Conservation (phyloP, 2,797 vertebrate species). For the Sebastes hubbsi region DNA sequence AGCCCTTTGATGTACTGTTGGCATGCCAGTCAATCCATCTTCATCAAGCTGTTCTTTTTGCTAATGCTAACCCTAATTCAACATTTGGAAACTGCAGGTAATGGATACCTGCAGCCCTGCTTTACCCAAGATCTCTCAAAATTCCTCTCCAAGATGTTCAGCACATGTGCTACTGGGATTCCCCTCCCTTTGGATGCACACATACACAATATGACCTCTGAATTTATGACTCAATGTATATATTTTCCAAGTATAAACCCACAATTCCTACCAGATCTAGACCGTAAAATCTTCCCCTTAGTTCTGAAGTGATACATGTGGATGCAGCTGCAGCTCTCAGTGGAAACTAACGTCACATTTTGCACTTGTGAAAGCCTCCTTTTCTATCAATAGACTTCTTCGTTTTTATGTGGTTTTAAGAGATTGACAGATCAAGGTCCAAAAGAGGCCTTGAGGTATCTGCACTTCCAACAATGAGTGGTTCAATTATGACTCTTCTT, state of each 20-base stretch:
- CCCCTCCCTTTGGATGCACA: not conserved
- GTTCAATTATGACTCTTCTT: slow-evolving; percentile 40
- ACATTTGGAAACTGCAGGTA: slow-evolving; percentile 6
- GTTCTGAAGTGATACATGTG: slow-evolving; percentile 18
- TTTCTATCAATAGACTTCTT: slow-evolving; percentile 24
- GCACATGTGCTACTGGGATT: slow-evolving; percentile 59
- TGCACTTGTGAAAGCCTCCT: slow-evolving; percentile 29
- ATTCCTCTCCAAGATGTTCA: slow-evolving; percentile 59
- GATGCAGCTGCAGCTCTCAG: slow-evolving; percentile 9
- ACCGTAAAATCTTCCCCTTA: not conserved
- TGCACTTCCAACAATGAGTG: slow-evolving; percentile 33
- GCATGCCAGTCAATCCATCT: not conserved
- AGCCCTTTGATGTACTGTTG: not conserved
- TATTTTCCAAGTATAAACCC: slow-evolving; percentile 31
- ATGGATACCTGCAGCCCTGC: slow-evolving; percentile 28
- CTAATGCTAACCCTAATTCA: not conserved
- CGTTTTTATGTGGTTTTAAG: slow-evolving; percentile 32
- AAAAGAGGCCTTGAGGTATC: slow-evolving; percentile 39
- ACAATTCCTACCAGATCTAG: slow-evolving; percentile 42
- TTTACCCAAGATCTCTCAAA: slow-evolving; percentile 34
- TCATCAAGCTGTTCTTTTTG: not conserved
- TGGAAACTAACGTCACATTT: slow-evolving; percentile 22
- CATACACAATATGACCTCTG: slow-evolving; percentile 10
- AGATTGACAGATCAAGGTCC: slow-evolving; percentile 50
- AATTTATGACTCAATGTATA: slow-evolving; percentile 43